These are phyloP conservation scores for Drosophila pectinifera DNA, from an alignment of 1,140 invertebrate genomes.

Conservation along the genomic window DNA sequence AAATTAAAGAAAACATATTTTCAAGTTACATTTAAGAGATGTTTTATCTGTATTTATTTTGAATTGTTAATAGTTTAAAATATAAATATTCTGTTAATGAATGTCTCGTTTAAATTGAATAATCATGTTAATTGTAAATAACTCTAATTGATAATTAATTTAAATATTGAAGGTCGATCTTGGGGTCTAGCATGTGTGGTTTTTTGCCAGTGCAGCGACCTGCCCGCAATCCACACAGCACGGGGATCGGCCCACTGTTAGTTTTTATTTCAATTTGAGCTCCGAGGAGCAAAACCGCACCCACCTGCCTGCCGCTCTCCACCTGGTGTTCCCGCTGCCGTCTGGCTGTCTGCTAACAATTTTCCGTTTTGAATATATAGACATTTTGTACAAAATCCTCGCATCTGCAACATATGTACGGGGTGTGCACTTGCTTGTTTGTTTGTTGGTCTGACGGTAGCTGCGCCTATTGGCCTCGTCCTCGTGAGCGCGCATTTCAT, in stretches of 20 bases:
- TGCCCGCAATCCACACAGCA: conserved; percentile 23
- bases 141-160: neutral
- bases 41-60: neutral
- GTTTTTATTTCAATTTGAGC: conserved; percentile 81
- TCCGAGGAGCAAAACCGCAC: conserved; percentile 31
- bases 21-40: too few relatives aligned
- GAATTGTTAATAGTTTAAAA: neutral
- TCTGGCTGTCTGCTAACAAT: conserved; percentile 69
- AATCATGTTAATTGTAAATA: neutral
- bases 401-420: conserved; percentile 61
- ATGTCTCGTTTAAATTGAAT: neutral
- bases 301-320: conserved; percentile 21
- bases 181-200: neutral
- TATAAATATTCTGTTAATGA: neutral
- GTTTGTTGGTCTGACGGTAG: conserved; percentile 39
- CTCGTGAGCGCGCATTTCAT: conserved; percentile 68
- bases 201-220: conserved; percentile 6
- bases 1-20: neutral
- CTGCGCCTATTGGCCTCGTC: conserved; percentile 53
- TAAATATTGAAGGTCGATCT: neutral
- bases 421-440: conserved; percentile 38
- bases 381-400: conserved; percentile 78
- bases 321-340: conserved; percentile 3
- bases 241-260: conserved; percentile 30
- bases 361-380: conserved; percentile 80